A percentile compares a stretch with the other conserved stretches of the same genome.
These are phyloP conservation scores for Phainopepla nitens DNA, from an alignment of 2,113 vertebrate genomes.

Conservation along the genomic window DNA sequence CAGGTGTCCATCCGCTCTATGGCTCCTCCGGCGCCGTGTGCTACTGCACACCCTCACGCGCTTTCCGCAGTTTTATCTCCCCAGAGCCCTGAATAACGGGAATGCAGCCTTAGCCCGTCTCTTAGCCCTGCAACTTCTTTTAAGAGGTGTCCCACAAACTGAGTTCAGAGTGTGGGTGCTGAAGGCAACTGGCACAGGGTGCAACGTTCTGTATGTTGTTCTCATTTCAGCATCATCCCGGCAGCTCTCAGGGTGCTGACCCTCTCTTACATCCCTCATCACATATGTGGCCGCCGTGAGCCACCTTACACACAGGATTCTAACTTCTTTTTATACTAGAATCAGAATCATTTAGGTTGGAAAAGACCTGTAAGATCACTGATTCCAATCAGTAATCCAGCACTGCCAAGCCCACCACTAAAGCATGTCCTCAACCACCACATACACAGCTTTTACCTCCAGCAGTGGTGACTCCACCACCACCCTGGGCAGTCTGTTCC, in stretches of 20 bases:
- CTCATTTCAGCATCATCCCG: fast-evolving
- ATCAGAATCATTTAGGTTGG: not conserved
- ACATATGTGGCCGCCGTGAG: not conserved
- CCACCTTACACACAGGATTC: fast-evolving
- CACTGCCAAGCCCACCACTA: not conserved
- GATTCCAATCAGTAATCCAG: not conserved
- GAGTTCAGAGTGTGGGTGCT: fast-evolving
- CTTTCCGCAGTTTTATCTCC: not conserved
- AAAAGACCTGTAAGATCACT: not conserved
- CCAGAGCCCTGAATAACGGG: not conserved
- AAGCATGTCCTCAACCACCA: fast-evolving
- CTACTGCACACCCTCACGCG: fast-evolving
- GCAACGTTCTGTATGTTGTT: not conserved
- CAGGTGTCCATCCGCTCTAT: fast-evolving
- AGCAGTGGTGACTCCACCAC: not conserved
- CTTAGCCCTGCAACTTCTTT: not conserved
- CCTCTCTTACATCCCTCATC: not conserved
- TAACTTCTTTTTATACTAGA: not conserved
- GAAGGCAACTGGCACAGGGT: not conserved
- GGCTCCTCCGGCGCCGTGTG: too few relatives aligned
- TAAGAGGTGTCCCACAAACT: not conserved
- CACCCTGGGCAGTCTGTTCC: not conserved
- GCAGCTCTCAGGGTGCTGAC: not conserved
- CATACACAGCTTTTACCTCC: not conserved
- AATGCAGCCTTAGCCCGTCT: not conserved